These are phyloP conservation scores for Pseudochirops cupreus DNA, from an alignment of 2,797 vertebrate genomes.

Conservation along the genomic window DNA sequence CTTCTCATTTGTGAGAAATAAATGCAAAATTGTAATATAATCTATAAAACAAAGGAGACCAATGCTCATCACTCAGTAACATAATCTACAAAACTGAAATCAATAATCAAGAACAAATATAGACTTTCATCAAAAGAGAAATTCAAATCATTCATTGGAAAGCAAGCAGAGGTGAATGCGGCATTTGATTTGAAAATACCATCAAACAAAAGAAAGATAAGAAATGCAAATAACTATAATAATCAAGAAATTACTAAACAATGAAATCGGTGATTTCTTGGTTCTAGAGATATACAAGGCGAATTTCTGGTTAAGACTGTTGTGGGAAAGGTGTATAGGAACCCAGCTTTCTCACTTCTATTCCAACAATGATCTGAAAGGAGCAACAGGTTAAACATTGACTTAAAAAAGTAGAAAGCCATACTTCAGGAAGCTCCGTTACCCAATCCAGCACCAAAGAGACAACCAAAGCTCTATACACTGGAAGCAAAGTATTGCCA, in stretches of 20 bases:
- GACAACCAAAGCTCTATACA: too few species aligned
- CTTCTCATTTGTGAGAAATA: not conserved
- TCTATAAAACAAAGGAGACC: not conserved
- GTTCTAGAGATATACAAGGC: not conserved
- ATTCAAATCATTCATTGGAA: not conserved
- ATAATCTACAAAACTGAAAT: not conserved
- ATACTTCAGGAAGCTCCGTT: too few species aligned
- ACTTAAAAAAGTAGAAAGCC: too few species aligned
- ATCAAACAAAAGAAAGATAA: not conserved
- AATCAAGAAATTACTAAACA: not conserved
- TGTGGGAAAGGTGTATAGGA: not conserved
- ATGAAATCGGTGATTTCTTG: not conserved
- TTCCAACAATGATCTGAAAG: not conserved
- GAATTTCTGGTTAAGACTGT: not conserved
- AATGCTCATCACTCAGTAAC: not conserved
- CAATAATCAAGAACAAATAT: not conserved
- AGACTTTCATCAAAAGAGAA: not conserved
- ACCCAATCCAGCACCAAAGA: too few species aligned
- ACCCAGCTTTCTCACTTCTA: not conserved
- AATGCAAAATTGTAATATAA: not conserved
- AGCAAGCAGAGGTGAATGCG: not conserved
- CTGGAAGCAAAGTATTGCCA: too few species aligned
- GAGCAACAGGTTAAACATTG: too few species aligned
- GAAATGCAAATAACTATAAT: not conserved
- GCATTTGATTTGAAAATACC: not conserved